phyloP scores from a whole-genome alignment of 1,140 invertebrate species.

The Lordiphosa mommai region DNA sequence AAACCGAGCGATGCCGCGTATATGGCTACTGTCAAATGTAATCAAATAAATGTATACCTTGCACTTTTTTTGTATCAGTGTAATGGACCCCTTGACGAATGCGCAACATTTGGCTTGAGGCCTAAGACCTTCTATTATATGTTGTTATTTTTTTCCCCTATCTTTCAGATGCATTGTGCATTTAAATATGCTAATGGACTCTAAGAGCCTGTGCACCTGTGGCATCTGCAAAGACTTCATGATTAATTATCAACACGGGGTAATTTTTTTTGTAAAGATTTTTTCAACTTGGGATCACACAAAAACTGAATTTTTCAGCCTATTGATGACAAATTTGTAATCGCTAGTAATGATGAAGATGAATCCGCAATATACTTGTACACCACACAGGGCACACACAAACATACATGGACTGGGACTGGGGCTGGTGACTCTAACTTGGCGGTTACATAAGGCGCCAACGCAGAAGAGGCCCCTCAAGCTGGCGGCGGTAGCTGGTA shows the following conservation, averaged over 20 bases:
- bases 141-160: conserved; percentile 12
- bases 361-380: conserved; percentile 39
- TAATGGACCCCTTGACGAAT: conserved; percentile 10
- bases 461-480: conserved; percentile 50
- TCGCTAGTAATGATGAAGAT: conserved; percentile 49
- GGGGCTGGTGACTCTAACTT: neutral
- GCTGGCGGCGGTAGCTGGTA: conserved; percentile 19
- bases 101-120: conserved; percentile 6
- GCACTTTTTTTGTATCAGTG: too few relatives aligned
- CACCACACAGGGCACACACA: conserved; percentile 1
- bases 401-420: neutral
- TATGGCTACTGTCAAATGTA: too few relatives aligned
- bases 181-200: conserved; percentile 18
- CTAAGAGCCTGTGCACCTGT: conserved; percentile 12
- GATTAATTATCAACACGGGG: conserved; percentile 27
- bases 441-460: conserved; percentile 62
- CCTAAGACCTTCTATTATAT: neutral
- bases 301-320: conserved; percentile 51
- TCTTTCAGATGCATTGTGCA: conserved; percentile 5
- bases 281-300: neutral
- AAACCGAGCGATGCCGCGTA: too few relatives aligned
- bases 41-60: too few relatives aligned
- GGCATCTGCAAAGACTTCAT: conserved; percentile 7
- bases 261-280: conserved; percentile 49
- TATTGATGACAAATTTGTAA: conserved; percentile 59